Conservation (phyloP, 2,888 invertebrate species). For the Euzophera pinguis region DNA sequence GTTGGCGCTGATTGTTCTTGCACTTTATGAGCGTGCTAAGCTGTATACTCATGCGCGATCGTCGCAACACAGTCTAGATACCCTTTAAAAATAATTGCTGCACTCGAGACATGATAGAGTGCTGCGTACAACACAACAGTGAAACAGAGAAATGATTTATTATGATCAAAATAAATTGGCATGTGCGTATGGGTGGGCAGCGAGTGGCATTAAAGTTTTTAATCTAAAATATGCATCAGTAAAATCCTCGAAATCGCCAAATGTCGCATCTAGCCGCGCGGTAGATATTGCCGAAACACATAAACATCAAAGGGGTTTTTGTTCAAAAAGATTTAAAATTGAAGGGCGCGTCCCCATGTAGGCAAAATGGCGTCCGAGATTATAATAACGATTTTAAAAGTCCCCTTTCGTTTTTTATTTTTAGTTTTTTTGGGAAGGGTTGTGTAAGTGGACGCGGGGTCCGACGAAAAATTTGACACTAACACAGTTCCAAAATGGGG, state of each 20-base stretch:
- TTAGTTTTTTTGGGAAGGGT: conserved; percentile 64
- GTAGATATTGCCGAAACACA: conserved; percentile 75
- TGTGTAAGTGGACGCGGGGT: conserved; percentile 70
- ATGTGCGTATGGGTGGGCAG: conserved; percentile 34
- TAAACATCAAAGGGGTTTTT: conserved; percentile 78
- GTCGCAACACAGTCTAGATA: conserved; percentile 23
- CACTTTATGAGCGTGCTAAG: conserved; percentile 28
- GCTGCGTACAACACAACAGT: conserved; percentile 37
- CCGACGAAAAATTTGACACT: conserved; percentile 68
- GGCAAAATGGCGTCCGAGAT: conserved; percentile 77
- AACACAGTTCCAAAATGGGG: conserved; percentile 61
- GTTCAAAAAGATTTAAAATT: conserved; percentile 73
- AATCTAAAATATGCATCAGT: conserved; percentile 74
- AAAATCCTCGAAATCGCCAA: conserved; percentile 71
- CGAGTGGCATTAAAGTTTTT: conserved; percentile 55
- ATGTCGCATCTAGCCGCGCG: conserved; percentile 67
- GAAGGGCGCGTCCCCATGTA: conserved; percentile 74
- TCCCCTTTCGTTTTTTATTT: conserved; percentile 64
- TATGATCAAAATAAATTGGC: conserved; percentile 43
- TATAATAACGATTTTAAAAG: conserved; percentile 79
- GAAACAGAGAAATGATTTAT: conserved; percentile 45
- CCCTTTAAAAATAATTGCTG: conserved; percentile 36
- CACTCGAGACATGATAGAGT: conserved; percentile 37
- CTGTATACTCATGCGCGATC: conserved; percentile 6
- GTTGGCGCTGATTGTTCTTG: conserved; percentile 54